Evolutionary conservation across 2,888 invertebrate species (phyloP).

Genomic region (Hirudinaria manillensis): DNA sequence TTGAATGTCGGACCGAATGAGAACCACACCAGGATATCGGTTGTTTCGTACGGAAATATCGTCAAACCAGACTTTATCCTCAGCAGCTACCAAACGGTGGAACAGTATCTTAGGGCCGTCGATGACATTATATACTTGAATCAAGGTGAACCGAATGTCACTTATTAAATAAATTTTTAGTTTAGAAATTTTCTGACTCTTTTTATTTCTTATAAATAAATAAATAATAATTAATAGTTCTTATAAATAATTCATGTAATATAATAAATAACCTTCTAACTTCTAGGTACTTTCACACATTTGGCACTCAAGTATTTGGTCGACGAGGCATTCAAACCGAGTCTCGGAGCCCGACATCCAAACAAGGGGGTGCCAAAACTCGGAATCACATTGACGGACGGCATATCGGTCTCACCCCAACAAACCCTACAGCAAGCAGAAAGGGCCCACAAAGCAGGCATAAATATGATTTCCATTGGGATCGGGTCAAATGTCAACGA

Average conservation of each 20-base stretch:
- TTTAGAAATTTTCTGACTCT: too few relatives aligned
- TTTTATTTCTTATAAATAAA: too few relatives aligned
- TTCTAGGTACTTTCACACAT: background rate
- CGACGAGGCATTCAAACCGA: background rate
- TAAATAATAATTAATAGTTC: too few relatives aligned
- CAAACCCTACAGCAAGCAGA: background rate
- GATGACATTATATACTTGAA: background rate
- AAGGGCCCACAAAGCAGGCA: background rate
- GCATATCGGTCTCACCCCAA: background rate
- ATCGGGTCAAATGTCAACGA: background rate
- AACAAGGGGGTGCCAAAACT: background rate
- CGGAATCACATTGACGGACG: background rate
- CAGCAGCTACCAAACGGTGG: background rate
- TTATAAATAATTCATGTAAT: background rate
- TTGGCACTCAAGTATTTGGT: background rate
- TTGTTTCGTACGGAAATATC: background rate
- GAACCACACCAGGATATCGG: background rate
- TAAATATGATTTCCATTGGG: conserved; percentile 1
- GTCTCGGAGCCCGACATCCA: background rate
- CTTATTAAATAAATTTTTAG: background rate
- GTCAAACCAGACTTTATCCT: conserved; percentile 3
- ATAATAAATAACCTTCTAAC: background rate
- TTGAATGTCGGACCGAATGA: conserved; percentile 23
- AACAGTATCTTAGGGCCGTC: background rate
- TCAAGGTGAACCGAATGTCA: conserved; percentile 2